phyloP scores from a whole-genome alignment of 2,888 invertebrate species.

The Odontocolon sp. region DNA sequence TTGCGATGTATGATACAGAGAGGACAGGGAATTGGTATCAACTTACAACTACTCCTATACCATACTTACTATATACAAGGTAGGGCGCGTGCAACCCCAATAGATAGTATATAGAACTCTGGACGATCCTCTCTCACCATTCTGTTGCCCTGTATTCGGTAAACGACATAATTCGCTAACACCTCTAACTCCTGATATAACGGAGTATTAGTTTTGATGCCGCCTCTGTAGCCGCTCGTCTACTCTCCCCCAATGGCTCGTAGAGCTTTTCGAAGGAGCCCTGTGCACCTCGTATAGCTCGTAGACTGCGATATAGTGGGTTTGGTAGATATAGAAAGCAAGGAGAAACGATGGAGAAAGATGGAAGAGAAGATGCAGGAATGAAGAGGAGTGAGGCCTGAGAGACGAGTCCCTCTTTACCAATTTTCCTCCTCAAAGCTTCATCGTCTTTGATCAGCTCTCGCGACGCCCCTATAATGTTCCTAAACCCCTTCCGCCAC shows the following conservation, averaged over 20 bases:
- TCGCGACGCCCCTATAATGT: slow-evolving; percentile 77
- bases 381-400: slow-evolving; percentile 31
- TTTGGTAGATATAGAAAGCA: slow-evolving; percentile 18
- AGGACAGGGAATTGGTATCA: not conserved
- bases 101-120: not conserved
- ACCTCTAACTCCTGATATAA: slow-evolving; percentile 77
- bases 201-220: slow-evolving; percentile 77
- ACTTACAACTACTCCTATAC: not conserved
- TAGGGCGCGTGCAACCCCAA: no score
- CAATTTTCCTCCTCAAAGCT: slow-evolving; percentile 80
- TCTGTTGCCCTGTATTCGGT: slow-evolving; percentile 49
- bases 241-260: slow-evolving; percentile 57
- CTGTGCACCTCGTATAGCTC: slow-evolving; percentile 42
- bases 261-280: slow-evolving; percentile 35
- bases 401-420: slow-evolving; percentile 75
- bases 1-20: not conserved
- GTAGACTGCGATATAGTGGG: slow-evolving; percentile 1
- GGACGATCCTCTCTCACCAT: slow-evolving; percentile 11
- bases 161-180: slow-evolving; percentile 76
- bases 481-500: slow-evolving; percentile 54
- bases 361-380: slow-evolving; percentile 14
- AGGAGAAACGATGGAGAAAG: slow-evolving; percentile 28
- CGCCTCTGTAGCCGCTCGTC: slow-evolving; percentile 58
- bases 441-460: slow-evolving; percentile 80
- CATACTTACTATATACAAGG: not conserved